Percentiles rank a stretch among this genome's conserved stretches.
Evolutionary conservation across 1,140 invertebrate genomes (phyloP).

Genomic region (Aricia agestis): DNA sequence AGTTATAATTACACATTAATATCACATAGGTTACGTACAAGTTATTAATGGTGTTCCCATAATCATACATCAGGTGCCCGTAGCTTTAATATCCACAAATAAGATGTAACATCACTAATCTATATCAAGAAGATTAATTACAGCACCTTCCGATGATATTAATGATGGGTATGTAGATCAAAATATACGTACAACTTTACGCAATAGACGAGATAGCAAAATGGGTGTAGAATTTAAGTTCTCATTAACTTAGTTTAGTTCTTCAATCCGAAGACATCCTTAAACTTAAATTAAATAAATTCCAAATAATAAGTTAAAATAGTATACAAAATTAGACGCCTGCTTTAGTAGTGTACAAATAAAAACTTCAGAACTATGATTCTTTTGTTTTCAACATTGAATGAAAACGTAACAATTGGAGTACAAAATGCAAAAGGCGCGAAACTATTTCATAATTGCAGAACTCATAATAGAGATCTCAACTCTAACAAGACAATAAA

Average conservation of each 20-base stretch:
- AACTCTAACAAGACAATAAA: neutral
- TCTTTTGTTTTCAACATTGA: neutral
- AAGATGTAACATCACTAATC: conserved; percentile 3
- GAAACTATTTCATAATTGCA: neutral
- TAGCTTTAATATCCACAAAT: neutral
- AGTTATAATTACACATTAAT: neutral
- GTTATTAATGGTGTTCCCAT: neutral
- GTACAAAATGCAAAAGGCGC: neutral
- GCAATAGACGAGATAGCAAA: neutral
- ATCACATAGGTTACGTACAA: neutral
- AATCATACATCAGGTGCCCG: neutral
- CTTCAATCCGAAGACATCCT: too few species aligned
- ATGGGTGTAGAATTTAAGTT: too few species aligned
- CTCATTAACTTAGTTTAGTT: too few species aligned
- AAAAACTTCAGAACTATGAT: neutral
- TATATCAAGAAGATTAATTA: conserved; percentile 1
- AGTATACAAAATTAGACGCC: too few species aligned
- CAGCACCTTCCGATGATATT: neutral
- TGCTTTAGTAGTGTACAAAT: neutral
- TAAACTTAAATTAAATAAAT: too few species aligned
- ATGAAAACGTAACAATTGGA: neutral
- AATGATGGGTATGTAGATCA: neutral
- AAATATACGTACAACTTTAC: neutral
- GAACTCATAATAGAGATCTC: neutral
- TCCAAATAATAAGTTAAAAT: too few species aligned